Evolutionary conservation across 2,888 invertebrate species (phyloP), one percentile per base, ranked within the genome.

Genomic region (Papilio gigon): DNA sequence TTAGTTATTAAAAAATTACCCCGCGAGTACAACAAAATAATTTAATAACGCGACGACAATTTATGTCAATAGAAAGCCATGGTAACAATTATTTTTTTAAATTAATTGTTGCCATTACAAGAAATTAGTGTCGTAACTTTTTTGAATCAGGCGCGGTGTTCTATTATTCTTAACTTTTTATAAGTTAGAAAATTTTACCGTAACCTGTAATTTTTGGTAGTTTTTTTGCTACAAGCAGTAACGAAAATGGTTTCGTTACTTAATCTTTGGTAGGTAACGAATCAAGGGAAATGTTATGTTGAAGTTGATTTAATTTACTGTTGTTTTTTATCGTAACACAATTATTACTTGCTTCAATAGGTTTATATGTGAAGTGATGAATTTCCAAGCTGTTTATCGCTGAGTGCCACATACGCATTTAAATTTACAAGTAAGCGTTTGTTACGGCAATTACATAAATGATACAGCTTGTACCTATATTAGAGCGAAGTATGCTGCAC

Each of bases 371-470:
- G 58, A 63, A 68, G 63, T 63, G 20, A 63, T 63, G 68, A 68
- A 68, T 63, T 44, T 63, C 25, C 68, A 37, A 68, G 63, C 42
- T 62, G 35, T 22, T 27, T 63, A 47, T 63, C 44, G 58, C 56
- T 63, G 63, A 63, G 44, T 68, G 35, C 58, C 44, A 59, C 58
- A 47, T 47, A 62, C 61, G 50, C 40, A 58, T 50, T 64, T 64
- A 60, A 68, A 65, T 61, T 61, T 25, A 65, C 61, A 44, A 65
- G 65, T 61, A 68, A 64, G 68, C 50, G 50, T 60, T 50, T 59
- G 68, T 69, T 44, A 56, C 60, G 61, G 61, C 53, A 69, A 69
- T 69, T 62, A 69, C 61, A 69, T 69, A 68, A 68, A 69, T 65
- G 53, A 61, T 61, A 44, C 64, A 65, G 44, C 35, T 69, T 17